A percentile compares a stretch with the other conserved stretches of the same genome.
These are phyloP conservation scores for Synergus japonicus DNA, from an alignment of 2,888 invertebrate genomes.

Conservation along the genomic window DNA sequence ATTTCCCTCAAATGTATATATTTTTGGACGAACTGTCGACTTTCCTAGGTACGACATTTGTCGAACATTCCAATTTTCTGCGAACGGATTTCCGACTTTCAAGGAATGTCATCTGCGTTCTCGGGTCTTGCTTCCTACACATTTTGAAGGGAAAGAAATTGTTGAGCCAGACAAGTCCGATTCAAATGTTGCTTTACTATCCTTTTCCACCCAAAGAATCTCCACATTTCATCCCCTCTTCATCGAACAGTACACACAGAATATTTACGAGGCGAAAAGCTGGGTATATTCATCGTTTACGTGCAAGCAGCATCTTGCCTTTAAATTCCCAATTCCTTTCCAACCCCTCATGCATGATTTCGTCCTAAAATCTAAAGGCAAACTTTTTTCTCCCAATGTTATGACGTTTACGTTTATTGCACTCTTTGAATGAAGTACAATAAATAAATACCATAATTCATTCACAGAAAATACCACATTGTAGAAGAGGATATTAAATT, in stretches of 20 bases:
- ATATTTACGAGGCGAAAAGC: slow-evolving; percentile 8
- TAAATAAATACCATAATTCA: too few relatives aligned
- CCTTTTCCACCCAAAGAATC: not conserved
- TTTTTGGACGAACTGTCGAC: not conserved
- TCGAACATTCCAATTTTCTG: not conserved
- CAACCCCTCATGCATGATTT: slow-evolving; percentile 15
- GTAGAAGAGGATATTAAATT: too few relatives aligned
- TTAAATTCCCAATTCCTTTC: slow-evolving; percentile 14
- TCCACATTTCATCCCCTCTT: not conserved
- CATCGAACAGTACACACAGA: not conserved
- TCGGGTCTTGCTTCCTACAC: not conserved
- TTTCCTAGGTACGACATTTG: not conserved
- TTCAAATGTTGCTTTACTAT: not conserved
- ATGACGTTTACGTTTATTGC: not conserved
- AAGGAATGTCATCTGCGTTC: not conserved
- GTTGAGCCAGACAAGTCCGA: not conserved
- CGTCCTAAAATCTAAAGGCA: not conserved
- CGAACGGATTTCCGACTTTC: not conserved
- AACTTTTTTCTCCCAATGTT: not conserved
- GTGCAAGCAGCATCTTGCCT: slow-evolving; percentile 9
- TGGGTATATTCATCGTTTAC: slow-evolving; percentile 8
- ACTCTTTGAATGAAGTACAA: not conserved
- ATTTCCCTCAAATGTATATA: not conserved
- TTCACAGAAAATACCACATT: too few relatives aligned
- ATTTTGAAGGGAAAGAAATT: not conserved